phyloP scores from a whole-genome alignment of 2,888 invertebrate species.

The Phorcus lineatus region DNA sequence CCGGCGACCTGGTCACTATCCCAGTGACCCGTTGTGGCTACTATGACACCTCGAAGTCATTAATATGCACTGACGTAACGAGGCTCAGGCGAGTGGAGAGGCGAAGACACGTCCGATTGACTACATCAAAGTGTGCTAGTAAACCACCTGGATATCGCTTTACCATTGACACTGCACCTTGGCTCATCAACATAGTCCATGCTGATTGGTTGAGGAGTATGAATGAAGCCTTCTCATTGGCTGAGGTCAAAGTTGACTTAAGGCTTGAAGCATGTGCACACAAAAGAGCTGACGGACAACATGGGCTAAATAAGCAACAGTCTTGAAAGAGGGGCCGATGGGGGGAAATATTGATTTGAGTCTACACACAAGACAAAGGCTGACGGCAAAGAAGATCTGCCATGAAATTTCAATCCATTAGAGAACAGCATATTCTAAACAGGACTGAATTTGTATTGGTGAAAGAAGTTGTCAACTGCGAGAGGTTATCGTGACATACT shows the following conservation, averaged over 20 bases:
- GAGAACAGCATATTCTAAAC: too few species aligned
- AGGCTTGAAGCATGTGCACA: constrained; percentile 7
- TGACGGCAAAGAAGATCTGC: too few species aligned
- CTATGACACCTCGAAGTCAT: too few species aligned
- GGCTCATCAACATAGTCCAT: not conserved
- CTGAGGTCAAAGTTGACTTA: not conserved
- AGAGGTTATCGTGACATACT: too few species aligned
- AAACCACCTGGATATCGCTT: constrained; percentile 12
- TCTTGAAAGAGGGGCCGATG: not conserved
- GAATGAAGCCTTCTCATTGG: not conserved
- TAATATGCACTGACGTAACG: not conserved
- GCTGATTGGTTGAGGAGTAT: not conserved
- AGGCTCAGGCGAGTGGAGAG: not conserved
- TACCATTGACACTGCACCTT: constrained; percentile 16
- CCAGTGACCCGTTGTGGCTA: too few species aligned
- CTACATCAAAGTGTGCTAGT: constrained; percentile 12
- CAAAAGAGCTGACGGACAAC: constrained; percentile 8
- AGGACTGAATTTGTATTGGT: too few species aligned
- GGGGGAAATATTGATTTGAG: not conserved
- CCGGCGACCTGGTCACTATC: too few species aligned
- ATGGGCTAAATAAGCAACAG: not conserved
- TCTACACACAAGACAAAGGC: not conserved
- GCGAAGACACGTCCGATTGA: not conserved
- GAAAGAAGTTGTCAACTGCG: too few species aligned
- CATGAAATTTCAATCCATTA: too few species aligned